Conservation (phyloP, 1,140 invertebrate genomes). For the Saccostrea glomerata region DNA sequence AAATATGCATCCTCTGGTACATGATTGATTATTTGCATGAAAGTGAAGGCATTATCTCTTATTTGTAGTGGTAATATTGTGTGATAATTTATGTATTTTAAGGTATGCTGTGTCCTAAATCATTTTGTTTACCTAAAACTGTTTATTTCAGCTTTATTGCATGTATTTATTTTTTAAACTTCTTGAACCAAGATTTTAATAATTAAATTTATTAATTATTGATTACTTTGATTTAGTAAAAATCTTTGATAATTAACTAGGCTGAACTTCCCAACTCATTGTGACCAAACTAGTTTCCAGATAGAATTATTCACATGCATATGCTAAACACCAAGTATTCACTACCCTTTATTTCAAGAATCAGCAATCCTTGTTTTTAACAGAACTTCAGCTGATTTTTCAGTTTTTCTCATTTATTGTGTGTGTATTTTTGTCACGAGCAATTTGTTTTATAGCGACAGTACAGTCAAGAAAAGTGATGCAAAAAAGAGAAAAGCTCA, state of each 20-base stretch:
- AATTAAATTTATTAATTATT: not conserved
- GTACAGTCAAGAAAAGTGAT: constrained; percentile 75
- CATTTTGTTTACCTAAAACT: not conserved
- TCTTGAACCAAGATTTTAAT: not conserved
- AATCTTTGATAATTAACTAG: not conserved
- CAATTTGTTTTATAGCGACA: constrained; percentile 65
- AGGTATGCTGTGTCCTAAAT: constrained; percentile 17
- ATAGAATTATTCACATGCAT: not conserved
- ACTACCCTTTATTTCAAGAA: not conserved
- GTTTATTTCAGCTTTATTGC: not conserved
- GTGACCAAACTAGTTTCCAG: not conserved
- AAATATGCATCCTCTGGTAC: constrained; percentile 21
- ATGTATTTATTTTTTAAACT: not conserved
- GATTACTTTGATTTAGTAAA: not conserved
- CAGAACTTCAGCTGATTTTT: not conserved
- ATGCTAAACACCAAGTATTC: not conserved
- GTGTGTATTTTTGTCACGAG: constrained; percentile 8
- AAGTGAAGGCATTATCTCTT: not conserved
- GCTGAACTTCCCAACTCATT: not conserved
- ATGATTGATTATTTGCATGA: constrained; percentile 16
- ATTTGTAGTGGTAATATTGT: not conserved
- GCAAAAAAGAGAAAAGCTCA: constrained; percentile 66
- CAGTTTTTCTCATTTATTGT: constrained; percentile 7
- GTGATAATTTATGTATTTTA: not conserved
- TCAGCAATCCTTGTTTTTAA: not conserved